Evolutionary conservation across 2,113 vertebrate genomes (phyloP).

Genomic region (Oxyura jamaicensis): DNA sequence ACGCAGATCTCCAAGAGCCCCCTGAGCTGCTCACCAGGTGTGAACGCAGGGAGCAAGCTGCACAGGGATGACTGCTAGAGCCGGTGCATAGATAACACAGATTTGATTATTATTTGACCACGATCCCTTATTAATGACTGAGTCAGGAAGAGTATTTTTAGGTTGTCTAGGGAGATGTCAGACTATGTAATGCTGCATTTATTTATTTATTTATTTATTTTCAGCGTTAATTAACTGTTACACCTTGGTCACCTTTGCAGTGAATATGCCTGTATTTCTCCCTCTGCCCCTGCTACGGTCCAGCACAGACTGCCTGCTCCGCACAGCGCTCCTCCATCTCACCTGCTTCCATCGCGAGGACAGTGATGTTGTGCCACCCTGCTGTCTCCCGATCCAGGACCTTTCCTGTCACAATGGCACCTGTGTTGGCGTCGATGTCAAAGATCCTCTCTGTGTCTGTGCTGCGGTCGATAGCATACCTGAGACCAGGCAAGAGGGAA

Average conservation of each 20-base stretch:
- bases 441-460: conserved; percentile 93
- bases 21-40: not conserved
- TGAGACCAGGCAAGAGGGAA: conserved; percentile 47
- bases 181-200: not conserved
- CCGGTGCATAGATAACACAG: not conserved
- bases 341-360: conserved; percentile 95
- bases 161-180: conserved; percentile 52
- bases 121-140: not conserved
- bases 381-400: conserved; percentile 92
- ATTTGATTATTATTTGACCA: conserved; percentile 54
- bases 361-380: conserved; percentile 97
- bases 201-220: not conserved
- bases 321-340: not conserved
- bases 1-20: not conserved
- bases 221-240: not conserved
- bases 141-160: conserved; percentile 61
- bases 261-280: not conserved
- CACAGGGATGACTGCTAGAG: not conserved
- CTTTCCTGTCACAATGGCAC: conserved; percentile 90
- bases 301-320: not conserved
- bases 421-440: conserved; percentile 89
- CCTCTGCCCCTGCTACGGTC: not conserved
- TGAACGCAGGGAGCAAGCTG: not conserved
- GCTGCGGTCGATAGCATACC: conserved; percentile 91
- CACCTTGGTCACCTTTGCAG: not conserved